Conservation (phyloP, 2,888 invertebrate species). For the Callimorpha dominula region DNA sequence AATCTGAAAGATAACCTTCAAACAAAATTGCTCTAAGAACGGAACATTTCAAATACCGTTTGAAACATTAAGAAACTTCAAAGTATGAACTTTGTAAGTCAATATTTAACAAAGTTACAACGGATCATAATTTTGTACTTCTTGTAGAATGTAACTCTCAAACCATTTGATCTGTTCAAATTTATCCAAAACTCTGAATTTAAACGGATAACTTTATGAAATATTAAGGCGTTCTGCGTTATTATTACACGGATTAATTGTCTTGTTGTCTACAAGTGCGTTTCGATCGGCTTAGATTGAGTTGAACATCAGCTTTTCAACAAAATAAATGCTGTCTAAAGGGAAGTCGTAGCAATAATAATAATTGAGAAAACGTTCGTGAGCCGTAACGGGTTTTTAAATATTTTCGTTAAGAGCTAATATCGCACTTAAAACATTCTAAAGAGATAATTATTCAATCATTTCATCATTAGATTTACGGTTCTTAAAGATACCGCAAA, state of each 20-base stretch:
- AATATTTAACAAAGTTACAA: conserved; percentile 45
- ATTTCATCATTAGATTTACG: no score
- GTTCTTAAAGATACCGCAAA: no score
- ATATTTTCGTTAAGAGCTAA: no score
- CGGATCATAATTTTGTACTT: conserved; percentile 40
- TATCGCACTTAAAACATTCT: no score
- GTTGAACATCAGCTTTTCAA: no score
- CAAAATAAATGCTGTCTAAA: no score
- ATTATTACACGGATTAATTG: neutral
- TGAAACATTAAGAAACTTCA: conserved; percentile 39
- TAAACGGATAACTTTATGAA: conserved; percentile 19
- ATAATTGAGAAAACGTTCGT: no score
- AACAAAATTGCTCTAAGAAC: neutral
- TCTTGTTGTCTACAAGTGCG: neutral
- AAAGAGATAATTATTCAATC: no score
- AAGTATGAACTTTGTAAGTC: conserved; percentile 35
- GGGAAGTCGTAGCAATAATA: no score
- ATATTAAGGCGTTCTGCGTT: neutral
- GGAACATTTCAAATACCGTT: conserved; percentile 41
- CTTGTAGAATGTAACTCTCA: conserved; percentile 31
- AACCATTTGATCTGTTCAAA: conserved; percentile 48
- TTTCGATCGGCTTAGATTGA: no score
- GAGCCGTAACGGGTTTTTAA: no score
- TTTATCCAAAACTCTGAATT: conserved; percentile 38
- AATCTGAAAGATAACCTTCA: neutral